Percentiles rank a stretch among this genome's conserved stretches.
These are phyloP conservation scores for Leptoclinus maculatus DNA, from an alignment of 2,797 vertebrate genomes.

Conservation along the genomic window DNA sequence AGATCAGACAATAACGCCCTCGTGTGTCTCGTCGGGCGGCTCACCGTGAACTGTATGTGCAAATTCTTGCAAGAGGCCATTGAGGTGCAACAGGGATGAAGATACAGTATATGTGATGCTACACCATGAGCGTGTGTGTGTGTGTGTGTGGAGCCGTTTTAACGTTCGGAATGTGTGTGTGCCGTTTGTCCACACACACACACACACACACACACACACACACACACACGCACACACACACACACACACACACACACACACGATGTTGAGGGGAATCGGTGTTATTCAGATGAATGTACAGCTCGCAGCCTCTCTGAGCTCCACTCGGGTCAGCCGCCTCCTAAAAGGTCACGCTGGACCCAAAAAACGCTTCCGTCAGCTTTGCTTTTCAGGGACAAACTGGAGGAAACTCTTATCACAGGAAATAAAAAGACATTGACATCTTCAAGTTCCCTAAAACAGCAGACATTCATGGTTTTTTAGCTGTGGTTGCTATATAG, in stretches of 20 bases:
- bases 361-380: conserved; percentile 28
- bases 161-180: conserved; percentile 42
- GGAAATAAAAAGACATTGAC: conserved; percentile 73
- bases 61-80: conserved; percentile 84
- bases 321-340: conserved; percentile 7
- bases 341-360: conserved; percentile 31
- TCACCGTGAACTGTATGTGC: conserved; percentile 73
- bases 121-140: conserved; percentile 51
- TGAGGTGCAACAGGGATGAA: conserved; percentile 70
- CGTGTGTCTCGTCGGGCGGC: conserved; percentile 27
- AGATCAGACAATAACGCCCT: conserved; percentile 1
- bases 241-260: too few species aligned
- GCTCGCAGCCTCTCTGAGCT: conserved; percentile 50
- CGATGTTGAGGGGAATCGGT: conserved; percentile 15
- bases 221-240: too few species aligned
- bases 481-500: conserved; percentile 78
- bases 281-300: conserved; percentile 21
- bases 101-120: conserved; percentile 63
- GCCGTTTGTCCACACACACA: neutral
- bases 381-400: conserved; percentile 53
- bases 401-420: conserved; percentile 68
- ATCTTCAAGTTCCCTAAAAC: conserved; percentile 72
- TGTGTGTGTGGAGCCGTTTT: conserved; percentile 12
- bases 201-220: too few species aligned
- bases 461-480: conserved; percentile 78